Evolutionary conservation across 2,113 vertebrate genomes (phyloP).

Genomic region (Seriola quinqueradiata): DNA sequence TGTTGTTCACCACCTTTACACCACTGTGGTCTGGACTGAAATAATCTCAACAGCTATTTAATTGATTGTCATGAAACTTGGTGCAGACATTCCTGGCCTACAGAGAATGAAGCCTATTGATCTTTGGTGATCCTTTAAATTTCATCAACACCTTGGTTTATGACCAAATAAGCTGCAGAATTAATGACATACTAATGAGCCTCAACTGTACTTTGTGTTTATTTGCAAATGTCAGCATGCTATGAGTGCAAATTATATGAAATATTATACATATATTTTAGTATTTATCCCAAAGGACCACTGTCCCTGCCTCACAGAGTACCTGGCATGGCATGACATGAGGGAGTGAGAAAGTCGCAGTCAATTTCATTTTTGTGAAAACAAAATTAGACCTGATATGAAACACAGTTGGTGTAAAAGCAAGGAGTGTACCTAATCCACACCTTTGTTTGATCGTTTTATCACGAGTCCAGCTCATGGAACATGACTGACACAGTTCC

Average conservation of each 20-base stretch:
- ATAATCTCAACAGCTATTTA: neutral
- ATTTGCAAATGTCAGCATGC: neutral
- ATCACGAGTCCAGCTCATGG: constrained; percentile 32
- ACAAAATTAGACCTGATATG: constrained; percentile 9
- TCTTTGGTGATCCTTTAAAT: neutral
- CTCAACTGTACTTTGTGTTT: neutral
- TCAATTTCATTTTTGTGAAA: neutral
- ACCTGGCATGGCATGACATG: neutral
- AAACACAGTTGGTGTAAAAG: constrained; percentile 4
- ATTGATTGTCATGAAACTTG: neutral
- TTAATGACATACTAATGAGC: neutral
- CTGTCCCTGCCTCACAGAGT: neutral
- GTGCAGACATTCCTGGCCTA: neutral
- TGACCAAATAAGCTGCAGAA: neutral
- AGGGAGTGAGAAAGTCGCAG: neutral
- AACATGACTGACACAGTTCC: constrained; percentile 22
- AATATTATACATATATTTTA: too few relatives aligned
- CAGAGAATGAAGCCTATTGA: neutral
- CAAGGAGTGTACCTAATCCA: constrained; percentile 9
- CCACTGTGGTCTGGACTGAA: neutral
- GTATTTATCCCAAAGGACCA: neutral
- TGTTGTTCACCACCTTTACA: neutral
- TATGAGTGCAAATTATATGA: neutral
- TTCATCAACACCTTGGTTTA: neutral
- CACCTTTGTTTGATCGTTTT: constrained; percentile 56